Percentiles rank a stretch among this genome's conserved stretches.
phyloP scores from a whole-genome alignment of 35 echinoderm and acorn worm genomes.

The Diadema setosum region DNA sequence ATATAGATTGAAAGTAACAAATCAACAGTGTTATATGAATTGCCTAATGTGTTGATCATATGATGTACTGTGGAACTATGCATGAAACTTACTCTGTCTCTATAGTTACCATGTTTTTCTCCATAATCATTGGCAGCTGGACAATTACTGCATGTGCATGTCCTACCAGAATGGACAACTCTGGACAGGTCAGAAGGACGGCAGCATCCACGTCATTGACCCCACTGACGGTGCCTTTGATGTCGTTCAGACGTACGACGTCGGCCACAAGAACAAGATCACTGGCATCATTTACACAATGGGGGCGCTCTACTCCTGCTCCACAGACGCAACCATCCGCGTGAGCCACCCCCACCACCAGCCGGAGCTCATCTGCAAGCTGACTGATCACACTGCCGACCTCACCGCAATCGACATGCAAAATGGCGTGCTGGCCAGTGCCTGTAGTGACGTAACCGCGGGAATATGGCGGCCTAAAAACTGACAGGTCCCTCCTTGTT shows the following conservation, averaged over 20 bases:
- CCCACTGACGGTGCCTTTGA: slow-evolving; percentile 77
- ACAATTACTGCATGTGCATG: slow-evolving; percentile 86
- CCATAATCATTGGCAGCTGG: slow-evolving; percentile 65
- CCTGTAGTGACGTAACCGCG: slow-evolving; percentile 64
- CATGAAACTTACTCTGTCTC: too few relatives aligned
- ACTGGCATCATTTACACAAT: slow-evolving; percentile 81
- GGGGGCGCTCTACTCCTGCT: slow-evolving; percentile 71
- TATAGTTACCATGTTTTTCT: not conserved
- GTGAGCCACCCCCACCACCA: slow-evolving; percentile 79
- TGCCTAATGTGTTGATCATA: too few relatives aligned
- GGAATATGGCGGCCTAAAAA: slow-evolving; percentile 92
- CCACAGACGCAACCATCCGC: slow-evolving; percentile 72
- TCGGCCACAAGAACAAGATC: slow-evolving; percentile 75
- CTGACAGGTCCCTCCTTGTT: too few relatives aligned
- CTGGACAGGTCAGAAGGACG: slow-evolving; percentile 77
- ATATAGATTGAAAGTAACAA: too few relatives aligned
- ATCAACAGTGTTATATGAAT: too few relatives aligned
- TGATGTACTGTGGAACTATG: too few relatives aligned
- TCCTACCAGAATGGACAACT: slow-evolving; percentile 81
- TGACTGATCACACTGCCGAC: slow-evolving; percentile 4
- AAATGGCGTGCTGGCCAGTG: slow-evolving; percentile 70
- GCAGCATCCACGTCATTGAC: slow-evolving; percentile 41
- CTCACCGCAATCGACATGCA: slow-evolving; percentile 48
- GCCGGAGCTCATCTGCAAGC: slow-evolving; percentile 36
- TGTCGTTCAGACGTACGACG: slow-evolving; percentile 86